Base-by-base conservation (phyloP, 2,888 invertebrate species). In the Thereva unica region DNA sequence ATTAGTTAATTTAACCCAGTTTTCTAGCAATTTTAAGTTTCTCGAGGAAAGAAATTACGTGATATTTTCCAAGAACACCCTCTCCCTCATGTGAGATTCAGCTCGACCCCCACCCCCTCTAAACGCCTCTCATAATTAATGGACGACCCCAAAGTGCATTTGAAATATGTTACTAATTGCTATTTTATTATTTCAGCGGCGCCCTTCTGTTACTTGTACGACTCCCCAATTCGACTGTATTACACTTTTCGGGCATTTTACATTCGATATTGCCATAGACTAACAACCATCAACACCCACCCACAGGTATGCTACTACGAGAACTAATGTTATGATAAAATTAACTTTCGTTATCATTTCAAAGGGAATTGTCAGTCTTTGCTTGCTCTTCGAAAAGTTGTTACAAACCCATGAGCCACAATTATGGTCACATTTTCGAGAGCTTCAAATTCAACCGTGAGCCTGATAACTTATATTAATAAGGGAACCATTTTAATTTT, bases 141-240 rank as follows among this genome's bases (percentile, higher is more conserved):
- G n/a, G n/a, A n/a, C n/a, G n/a, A n/a, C n/a, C 23, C 2, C 10
- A 12, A 3, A 12, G 8, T 45, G 35, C n/a, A 45, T 12, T 38
- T 12, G 38, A 45, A 8, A 45, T 45, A 35, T 4, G 23, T 23
- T 50, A 2, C 9, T 12, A n/a, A 38, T 40, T 8, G n/a, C 8
- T 49, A 3, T 52, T 49, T 35, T n/a, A 1, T 8, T 69, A 69
- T 82, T 83, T 45, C 82, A 95, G 97, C 95, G 54, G 93, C 95
- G 0, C 97, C 97, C 1, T 91, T 97, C 76, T 97, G 97, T 78
- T 97, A 95, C 77, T 82, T 97, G 41, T 96, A 90, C 78, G 92
- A 95, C 74, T 92, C 95, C 72, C 91, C 95, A 0, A 88, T 91
- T 10, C 87, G 89, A 64, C 84, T 97, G 66, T 97, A 97, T 78